phyloP scores from a whole-genome alignment of 1,140 invertebrate genomes.

The Drosophila setifemur region DNA sequence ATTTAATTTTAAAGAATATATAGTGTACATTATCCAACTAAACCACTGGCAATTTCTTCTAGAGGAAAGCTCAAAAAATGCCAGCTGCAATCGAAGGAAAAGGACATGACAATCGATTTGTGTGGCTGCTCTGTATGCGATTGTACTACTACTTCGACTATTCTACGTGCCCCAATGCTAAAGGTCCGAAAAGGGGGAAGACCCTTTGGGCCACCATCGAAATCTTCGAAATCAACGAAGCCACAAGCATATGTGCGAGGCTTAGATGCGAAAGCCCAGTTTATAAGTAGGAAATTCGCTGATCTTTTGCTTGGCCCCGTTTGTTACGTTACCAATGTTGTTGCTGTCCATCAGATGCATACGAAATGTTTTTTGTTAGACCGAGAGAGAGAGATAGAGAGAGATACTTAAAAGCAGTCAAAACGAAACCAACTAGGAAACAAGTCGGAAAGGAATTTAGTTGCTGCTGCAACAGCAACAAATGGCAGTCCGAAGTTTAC shows the following conservation, averaged over 20 bases:
- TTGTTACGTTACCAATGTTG: constrained; percentile 47
- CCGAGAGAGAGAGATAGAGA: constrained; percentile 19
- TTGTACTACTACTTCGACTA: constrained; percentile 65
- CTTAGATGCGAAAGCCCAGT: neutral
- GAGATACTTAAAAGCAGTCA: constrained; percentile 70
- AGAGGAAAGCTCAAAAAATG: neutral
- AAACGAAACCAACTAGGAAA: constrained; percentile 74
- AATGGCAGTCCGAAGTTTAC: constrained; percentile 61
- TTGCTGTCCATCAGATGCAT: constrained; percentile 77
- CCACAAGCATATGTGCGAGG: constrained; percentile 16
- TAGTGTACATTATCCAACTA: neutral
- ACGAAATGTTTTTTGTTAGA: constrained; percentile 58
- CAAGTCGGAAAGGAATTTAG: constrained; percentile 53
- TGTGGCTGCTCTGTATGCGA: constrained; percentile 57
- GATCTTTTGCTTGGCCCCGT: constrained; percentile 66
- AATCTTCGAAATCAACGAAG: neutral
- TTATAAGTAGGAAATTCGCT: constrained; percentile 29
- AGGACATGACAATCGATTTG: constrained; percentile 73
- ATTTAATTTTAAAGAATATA: neutral
- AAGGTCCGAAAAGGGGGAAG: constrained; percentile 68
- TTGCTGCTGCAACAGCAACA: constrained; percentile 54
- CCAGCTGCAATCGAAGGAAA: constrained; percentile 26
- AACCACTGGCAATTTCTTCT: neutral
- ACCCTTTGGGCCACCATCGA: constrained; percentile 2
- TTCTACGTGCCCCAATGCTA: constrained; percentile 74